Base-by-base conservation (phyloP, 2,888 invertebrate species). In the Homarus gammarus region DNA sequence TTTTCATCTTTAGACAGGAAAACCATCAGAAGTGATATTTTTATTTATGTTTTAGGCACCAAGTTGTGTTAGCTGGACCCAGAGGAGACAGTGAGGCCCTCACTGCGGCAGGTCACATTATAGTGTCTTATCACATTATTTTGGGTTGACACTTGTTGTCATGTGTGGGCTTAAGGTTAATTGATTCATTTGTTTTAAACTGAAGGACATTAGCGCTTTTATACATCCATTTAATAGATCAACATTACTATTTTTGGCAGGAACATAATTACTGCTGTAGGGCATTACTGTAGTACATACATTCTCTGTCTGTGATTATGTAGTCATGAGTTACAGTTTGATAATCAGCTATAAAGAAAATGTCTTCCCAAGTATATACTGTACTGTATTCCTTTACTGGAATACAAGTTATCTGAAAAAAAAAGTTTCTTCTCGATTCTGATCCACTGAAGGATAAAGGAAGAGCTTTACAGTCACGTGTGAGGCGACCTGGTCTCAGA, bases 231-330 rank as follows among this genome's bases (percentile, higher is more conserved):
- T 64, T 56, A 22, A 56, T 56, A 56, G 56, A 18, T 18, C 22
- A 56, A 18, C 56, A 64, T 22, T 64, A n/a, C n/a, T 64, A 64
- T 27, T 64, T 27, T 64, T 27, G n/a, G 27, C 61, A 64, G 61
- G 61, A 27, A 64, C 61, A 27, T 64, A 27, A 27, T 64, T 5
- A 64, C 27, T 27, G 3, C 64, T 64, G 12, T 64, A 64, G 64
- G 64, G 64, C 64, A 64, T 64, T 64, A 64, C 27, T n/a, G 27
- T 8, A 64, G 27, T 22, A 56, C 22, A 27, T 64, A 1, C 31
- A 64, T 27, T n/a, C 31, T 64, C 56, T 56, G 56, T 56, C 64
- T 64, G 64, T 64, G 64, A 64, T 64, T 64, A 64, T 64, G 27
- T 64, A 64, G 64, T 64, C 31, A 64, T 64, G 27, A 64, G 27